Conservation (phyloP, 2,113 vertebrate genomes). For the Sphyrna mokarran region DNA sequence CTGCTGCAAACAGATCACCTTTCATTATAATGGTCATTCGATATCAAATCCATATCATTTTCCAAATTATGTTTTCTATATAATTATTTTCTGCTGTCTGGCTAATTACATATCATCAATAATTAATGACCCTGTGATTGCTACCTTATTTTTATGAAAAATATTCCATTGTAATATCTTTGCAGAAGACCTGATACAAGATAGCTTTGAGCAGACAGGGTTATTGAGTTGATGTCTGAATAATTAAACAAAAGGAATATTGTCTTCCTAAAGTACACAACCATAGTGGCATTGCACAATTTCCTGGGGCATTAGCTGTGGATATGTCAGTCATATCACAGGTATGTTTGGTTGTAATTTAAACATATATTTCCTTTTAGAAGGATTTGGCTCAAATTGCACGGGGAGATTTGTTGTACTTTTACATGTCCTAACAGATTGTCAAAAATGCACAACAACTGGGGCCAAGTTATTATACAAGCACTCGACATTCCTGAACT, state of each 20-base stretch:
- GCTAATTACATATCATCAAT: background rate
- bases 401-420: background rate
- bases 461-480: background rate
- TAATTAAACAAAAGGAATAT: constrained; percentile 29
- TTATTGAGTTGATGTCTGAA: background rate
- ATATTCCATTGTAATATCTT: background rate
- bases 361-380: background rate
- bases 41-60: background rate
- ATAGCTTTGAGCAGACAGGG: background rate
- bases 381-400: background rate
- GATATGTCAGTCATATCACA: background rate
- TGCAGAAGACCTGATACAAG: background rate
- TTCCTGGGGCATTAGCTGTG: background rate
- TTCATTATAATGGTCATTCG: background rate
- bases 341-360: constrained; percentile 9
- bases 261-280: background rate
- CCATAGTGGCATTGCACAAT: background rate
- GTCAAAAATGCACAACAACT: background rate
- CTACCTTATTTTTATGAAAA: background rate
- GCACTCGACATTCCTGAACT: background rate
- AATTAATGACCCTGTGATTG: background rate
- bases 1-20: background rate
- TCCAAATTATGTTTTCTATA: background rate
- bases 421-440: constrained; percentile 9
- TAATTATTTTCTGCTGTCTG: background rate